Base-by-base conservation (phyloP, 2,888 invertebrate genomes). In the Drosophila paracracens region DNA sequence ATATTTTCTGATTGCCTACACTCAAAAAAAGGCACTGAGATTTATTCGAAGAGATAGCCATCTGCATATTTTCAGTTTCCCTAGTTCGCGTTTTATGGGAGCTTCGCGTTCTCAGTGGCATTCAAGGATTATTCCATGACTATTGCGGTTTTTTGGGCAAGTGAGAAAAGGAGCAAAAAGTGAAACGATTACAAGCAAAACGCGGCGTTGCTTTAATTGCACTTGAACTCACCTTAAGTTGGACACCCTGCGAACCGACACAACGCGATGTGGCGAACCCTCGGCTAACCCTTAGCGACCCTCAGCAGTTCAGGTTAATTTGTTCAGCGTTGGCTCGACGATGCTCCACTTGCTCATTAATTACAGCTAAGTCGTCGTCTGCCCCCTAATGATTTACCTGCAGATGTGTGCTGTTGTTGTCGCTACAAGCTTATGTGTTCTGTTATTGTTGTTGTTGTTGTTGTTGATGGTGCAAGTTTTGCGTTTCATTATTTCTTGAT, bases 261-360 rank as follows among this genome's bases (percentile, higher is more conserved):
- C 27, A 18, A 11, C 27, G 27, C 50, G 18, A 27, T 25, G 21
- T 7, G 25, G 13, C 13, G 8, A 29, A 52, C 25, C 54, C 29
- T 6, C 46, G 21, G 46, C 13, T 56, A 29, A 46, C 35, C 48
- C 62, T n/a, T 31, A 18, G 8, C 53, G 50, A 66, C 65, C 57
- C 63, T 52, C 43, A 33, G 63, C 67, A 74, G 86, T 79, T 77
- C 81, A 76, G 82, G 87, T 88, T 87, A 87, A 87, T 87, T 86
- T 88, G 76, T 83, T 77, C 65, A 46, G 60, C 81, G 73, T 73
- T 58, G 71, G 71, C 74, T 79, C 71, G 61, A 70, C 82, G 84
- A 78, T 84, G 88, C 81, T 82, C 78, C 81, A 84, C 72, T 79
- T 76, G 87, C 89, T 88, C 89, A 87, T 88, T 87, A 87, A 87